Evolutionary conservation across 1,140 invertebrate species (phyloP).

Genomic region (Drosophila truncata): DNA sequence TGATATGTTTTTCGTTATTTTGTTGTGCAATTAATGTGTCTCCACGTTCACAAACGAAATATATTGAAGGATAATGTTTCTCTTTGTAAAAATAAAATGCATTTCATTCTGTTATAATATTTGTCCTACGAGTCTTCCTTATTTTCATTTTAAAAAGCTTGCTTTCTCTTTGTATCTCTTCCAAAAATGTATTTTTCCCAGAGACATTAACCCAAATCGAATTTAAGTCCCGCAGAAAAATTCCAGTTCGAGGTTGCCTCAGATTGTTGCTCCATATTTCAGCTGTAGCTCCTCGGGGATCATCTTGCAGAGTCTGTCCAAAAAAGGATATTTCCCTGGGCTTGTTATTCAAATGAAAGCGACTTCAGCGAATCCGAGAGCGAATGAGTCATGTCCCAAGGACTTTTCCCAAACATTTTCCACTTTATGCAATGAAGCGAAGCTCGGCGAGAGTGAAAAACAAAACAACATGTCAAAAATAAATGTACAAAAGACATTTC

Average conservation of each 20-base stretch:
- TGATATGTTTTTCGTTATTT: not conserved
- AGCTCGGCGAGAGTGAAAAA: constrained; percentile 56
- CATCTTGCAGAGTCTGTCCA: constrained; percentile 38
- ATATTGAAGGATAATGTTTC: not conserved
- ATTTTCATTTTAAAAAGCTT: not conserved
- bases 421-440: constrained; percentile 71
- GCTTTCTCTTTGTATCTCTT: not conserved
- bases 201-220: constrained; percentile 32
- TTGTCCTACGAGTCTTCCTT: not conserved
- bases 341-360: constrained; percentile 76
- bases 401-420: constrained; percentile 65
- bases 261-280: constrained; percentile 33
- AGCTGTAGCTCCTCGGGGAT: constrained; percentile 21
- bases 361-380: constrained; percentile 65
- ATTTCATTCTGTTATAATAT: not conserved
- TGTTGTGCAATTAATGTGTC: not conserved
- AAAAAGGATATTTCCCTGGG: constrained; percentile 61
- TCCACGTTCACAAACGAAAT: not conserved
- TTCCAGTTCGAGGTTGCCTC: not conserved
- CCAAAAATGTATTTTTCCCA: not conserved
- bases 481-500: constrained; percentile 82
- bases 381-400: constrained; percentile 59
- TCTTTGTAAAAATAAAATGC: not conserved
- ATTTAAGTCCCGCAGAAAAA: constrained; percentile 7
- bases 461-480: constrained; percentile 83